Evolutionary conservation across 35 echinoderm and acorn worm species (phyloP).

Genomic region (Nesometra sesokonis): DNA sequence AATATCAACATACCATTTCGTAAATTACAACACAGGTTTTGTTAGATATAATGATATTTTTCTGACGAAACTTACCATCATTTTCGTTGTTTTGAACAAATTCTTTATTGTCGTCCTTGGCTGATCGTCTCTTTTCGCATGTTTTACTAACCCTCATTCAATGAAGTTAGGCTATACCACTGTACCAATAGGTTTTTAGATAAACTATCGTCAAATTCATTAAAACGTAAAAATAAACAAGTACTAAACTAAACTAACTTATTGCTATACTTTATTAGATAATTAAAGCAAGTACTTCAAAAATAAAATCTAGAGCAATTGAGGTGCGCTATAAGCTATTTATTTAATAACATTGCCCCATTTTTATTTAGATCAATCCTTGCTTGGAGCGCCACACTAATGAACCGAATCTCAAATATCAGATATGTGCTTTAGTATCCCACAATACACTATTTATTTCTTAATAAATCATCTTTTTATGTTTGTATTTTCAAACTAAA

Average conservation of each 20-base stretch:
- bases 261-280: no score
- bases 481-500: no score
- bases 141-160: neutral
- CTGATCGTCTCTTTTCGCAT: neutral
- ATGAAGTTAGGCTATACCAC: neutral
- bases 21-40: no score
- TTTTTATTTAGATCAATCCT: neutral
- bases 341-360: neutral
- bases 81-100: conserved; percentile 1
- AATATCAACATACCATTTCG: no score
- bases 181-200: neutral
- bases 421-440: neutral
- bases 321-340: no score
- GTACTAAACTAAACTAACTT: no score
- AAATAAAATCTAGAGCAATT: no score
- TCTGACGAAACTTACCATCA: neutral
- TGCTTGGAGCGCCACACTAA: neutral
- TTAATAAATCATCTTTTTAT: no score
- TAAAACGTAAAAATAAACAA: no score
- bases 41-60: neutral
- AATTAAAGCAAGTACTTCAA: no score
- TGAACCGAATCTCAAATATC: neutral
- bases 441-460: neutral
- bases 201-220: neutral
- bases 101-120: neutral